phyloP scores from a whole-genome alignment of 30 jellyfish, hydroid and myxozoan genomes.

The Clytia hemisphaerica region DNA sequence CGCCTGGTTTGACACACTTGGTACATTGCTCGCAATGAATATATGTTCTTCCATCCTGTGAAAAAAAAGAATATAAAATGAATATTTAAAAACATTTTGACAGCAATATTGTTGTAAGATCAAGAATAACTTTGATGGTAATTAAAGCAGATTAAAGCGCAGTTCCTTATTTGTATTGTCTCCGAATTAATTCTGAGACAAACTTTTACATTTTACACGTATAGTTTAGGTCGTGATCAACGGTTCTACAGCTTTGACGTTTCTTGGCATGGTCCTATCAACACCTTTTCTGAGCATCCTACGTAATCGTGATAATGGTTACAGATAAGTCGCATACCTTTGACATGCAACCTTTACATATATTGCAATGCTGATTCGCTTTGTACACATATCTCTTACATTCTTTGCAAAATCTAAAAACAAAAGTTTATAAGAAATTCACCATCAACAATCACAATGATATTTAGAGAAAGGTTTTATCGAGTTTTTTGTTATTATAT shows the following conservation, averaged over 20 bases:
- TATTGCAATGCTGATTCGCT: slow-evolving; percentile 63
- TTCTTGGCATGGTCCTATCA: too few relatives aligned
- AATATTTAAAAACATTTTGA: too few relatives aligned
- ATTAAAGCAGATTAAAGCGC: not conserved
- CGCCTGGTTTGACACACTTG: slow-evolving; percentile 91
- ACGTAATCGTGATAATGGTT: not conserved
- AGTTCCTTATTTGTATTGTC: not conserved
- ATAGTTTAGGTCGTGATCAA: too few relatives aligned
- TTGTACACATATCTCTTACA: slow-evolving; percentile 64
- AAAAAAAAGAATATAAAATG: not conserved
- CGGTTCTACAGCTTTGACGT: too few relatives aligned
- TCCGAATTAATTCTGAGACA: too few relatives aligned
- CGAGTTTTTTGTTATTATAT: too few relatives aligned
- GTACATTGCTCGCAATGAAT: slow-evolving; percentile 69
- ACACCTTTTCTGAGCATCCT: too few relatives aligned
- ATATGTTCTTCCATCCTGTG: slow-evolving; percentile 81
- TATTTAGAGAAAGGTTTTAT: slow-evolving; percentile 6
- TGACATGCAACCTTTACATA: slow-evolving; percentile 63
- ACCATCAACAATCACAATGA: not conserved
- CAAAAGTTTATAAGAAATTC: not conserved
- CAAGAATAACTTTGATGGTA: too few relatives aligned
- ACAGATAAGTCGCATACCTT: slow-evolving; percentile 28
- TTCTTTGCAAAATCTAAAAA: slow-evolving; percentile 43
- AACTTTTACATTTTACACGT: too few relatives aligned
- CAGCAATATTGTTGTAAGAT: too few relatives aligned